phyloP scores from a whole-genome alignment of 2,888 invertebrate genomes.

The Nemotelus nigrinus region DNA sequence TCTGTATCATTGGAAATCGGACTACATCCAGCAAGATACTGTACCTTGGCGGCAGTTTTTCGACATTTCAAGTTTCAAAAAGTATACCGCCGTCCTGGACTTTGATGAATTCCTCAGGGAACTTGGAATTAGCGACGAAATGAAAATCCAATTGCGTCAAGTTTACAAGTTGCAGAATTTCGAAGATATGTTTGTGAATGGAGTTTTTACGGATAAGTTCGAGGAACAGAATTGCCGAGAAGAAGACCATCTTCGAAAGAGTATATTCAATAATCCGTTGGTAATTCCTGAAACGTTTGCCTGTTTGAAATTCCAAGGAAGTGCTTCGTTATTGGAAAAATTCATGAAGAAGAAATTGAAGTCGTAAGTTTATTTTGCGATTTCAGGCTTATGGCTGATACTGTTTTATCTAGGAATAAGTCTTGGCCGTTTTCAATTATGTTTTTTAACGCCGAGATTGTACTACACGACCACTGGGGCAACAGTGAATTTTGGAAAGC shows the following conservation, averaged over 20 bases:
- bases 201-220: slow-evolving; percentile 85
- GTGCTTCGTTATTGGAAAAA: slow-evolving; percentile 71
- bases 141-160: slow-evolving; percentile 70
- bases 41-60: slow-evolving; percentile 89
- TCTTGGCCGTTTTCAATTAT: slow-evolving; percentile 54
- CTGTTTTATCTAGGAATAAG: slow-evolving; percentile 15
- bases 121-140: slow-evolving; percentile 57
- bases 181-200: slow-evolving; percentile 83
- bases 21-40: slow-evolving; percentile 68
- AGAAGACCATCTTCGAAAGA: slow-evolving; percentile 55
- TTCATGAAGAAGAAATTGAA: slow-evolving; percentile 64
- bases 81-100: slow-evolving; percentile 83
- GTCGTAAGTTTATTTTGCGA: not conserved
- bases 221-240: slow-evolving; percentile 69
- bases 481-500: slow-evolving; percentile 84
- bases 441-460: slow-evolving; percentile 79
- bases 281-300: slow-evolving; percentile 64
- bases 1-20: slow-evolving; percentile 88
- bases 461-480: slow-evolving; percentile 89
- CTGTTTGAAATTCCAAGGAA: slow-evolving; percentile 88
- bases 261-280: slow-evolving; percentile 79
- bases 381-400: not conserved
- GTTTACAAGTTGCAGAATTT: slow-evolving; percentile 87
- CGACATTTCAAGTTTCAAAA: slow-evolving; percentile 79
- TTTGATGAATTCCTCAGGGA: slow-evolving; percentile 80